phyloP scores from a whole-genome alignment of 2,113 vertebrate genomes.

The Progne subis region DNA sequence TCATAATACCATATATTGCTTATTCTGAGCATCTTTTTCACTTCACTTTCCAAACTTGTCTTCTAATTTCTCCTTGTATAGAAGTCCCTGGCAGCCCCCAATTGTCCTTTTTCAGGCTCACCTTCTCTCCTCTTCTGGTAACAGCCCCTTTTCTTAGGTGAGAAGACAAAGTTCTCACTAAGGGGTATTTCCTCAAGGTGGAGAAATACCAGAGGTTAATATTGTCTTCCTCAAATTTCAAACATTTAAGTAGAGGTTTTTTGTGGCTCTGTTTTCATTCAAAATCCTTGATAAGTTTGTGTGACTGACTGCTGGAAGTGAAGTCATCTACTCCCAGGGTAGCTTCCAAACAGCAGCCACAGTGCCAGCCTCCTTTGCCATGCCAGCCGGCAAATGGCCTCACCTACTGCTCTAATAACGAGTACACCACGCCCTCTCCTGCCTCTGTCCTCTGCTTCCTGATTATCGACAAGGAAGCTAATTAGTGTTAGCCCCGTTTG shows the following conservation, averaged over 20 bases:
- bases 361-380: background rate
- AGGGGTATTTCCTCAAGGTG: background rate
- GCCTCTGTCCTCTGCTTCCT: background rate
- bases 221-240: background rate
- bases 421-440: background rate
- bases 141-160: background rate
- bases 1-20: background rate
- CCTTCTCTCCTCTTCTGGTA: background rate
- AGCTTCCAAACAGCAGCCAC: background rate
- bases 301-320: background rate
- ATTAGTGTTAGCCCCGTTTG: slow-evolving; percentile 54
- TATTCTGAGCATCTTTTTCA: background rate
- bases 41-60: background rate
- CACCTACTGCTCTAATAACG: background rate
- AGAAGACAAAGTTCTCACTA: background rate
- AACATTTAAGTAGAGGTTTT: background rate
- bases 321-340: background rate
- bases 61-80: background rate
- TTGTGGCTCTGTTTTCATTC: background rate
- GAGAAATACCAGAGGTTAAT: background rate
- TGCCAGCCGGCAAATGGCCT: background rate
- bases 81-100: background rate
- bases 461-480: slow-evolving; percentile 30
- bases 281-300: background rate
- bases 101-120: background rate